Evolutionary conservation across 1,140 invertebrate genomes (phyloP).

Genomic region (Lepidurus packardi): DNA sequence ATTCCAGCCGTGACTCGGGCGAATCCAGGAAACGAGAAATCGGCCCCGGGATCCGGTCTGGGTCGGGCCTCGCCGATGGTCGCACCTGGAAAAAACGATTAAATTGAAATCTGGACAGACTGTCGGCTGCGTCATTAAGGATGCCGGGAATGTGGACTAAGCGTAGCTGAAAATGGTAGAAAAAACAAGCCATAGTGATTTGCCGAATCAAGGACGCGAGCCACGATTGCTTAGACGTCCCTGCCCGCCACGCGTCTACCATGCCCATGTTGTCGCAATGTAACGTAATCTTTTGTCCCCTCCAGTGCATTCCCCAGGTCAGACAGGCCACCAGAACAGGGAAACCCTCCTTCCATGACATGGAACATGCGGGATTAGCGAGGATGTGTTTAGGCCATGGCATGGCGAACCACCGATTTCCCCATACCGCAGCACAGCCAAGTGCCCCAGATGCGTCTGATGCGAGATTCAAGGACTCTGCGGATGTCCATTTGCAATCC

Average conservation of each 20-base stretch:
- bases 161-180: not conserved
- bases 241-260: not conserved
- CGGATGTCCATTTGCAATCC: not conserved
- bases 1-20: not conserved
- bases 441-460: not conserved
- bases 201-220: not conserved
- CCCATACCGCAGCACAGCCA: not conserved
- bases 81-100: not conserved
- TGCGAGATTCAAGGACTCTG: not conserved
- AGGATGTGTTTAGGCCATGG: not conserved
- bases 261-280: not conserved
- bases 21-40: not conserved
- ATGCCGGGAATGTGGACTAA: not conserved
- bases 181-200: not conserved
- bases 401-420: not conserved
- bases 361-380: not conserved
- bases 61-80: not conserved
- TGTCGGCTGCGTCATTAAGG: not conserved
- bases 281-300: not conserved
- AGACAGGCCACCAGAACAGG: not conserved
- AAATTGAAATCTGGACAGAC: not conserved
- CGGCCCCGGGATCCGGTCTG: not conserved
- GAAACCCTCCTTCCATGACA: not conserved
- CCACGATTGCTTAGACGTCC: not conserved
- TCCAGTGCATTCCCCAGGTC: not conserved